Conservation (phyloP, 2,797 vertebrate species). For the Caiman crocodilus region DNA sequence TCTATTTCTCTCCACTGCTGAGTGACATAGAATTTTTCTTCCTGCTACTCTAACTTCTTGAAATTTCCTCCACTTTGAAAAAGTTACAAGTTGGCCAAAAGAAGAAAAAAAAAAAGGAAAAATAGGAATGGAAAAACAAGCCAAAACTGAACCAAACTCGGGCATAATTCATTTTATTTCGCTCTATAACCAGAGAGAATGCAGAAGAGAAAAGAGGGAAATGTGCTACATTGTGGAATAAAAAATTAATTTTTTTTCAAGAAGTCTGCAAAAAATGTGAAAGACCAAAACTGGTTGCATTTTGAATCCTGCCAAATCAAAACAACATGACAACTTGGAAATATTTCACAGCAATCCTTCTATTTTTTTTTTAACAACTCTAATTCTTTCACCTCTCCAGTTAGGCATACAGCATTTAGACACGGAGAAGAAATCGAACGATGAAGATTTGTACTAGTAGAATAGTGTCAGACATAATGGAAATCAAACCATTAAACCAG, state of each 20-base stretch:
- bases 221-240: background rate
- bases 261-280: too few relatives aligned
- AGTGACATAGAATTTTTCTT: background rate
- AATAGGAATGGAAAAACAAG: background rate
- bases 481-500: background rate
- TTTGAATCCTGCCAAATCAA: background rate
- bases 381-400: background rate
- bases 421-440: background rate
- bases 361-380: background rate
- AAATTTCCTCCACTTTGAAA: background rate
- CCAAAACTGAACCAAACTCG: background rate
- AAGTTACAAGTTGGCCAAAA: background rate
- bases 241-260: background rate
- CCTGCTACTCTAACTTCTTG: too few relatives aligned
- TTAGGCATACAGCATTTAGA: background rate
- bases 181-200: background rate
- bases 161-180: background rate
- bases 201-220: background rate
- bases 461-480: background rate
- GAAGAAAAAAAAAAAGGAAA: background rate
- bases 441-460: background rate
- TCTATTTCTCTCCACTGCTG: background rate
- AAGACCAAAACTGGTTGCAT: background rate
- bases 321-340: background rate
- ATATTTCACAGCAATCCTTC: background rate